Evolutionary conservation across 2,113 vertebrate genomes (phyloP).

Genomic region (Chionis minor): DNA sequence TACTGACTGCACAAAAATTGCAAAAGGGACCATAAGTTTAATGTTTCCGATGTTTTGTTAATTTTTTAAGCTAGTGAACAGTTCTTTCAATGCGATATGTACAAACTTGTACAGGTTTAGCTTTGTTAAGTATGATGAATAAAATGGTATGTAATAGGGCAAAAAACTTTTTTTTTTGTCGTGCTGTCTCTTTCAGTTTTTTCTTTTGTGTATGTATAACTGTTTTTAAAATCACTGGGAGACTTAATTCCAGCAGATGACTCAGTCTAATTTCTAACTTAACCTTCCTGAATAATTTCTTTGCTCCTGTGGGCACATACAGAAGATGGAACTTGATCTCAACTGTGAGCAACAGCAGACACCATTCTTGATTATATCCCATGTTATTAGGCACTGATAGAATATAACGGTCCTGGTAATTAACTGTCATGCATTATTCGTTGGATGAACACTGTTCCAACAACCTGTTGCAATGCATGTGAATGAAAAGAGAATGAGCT

Average conservation of each 20-base stretch:
- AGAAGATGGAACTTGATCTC: neutral
- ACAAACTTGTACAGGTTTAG: constrained; percentile 22
- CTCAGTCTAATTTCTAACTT: neutral
- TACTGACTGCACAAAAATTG: neutral
- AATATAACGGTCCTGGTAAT: neutral
- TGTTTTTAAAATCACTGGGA: neutral
- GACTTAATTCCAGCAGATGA: neutral
- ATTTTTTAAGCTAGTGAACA: neutral
- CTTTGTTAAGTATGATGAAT: constrained; percentile 13
- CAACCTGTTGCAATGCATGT: neutral
- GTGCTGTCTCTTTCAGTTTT: neutral
- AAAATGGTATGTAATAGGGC: constrained; percentile 11
- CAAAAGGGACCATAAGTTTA: neutral
- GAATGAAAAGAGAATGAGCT: neutral
- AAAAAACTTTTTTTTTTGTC: neutral
- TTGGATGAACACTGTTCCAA: neutral
- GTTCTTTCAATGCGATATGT: neutral
- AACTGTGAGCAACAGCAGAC: neutral
- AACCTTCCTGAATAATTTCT: neutral
- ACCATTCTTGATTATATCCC: neutral
- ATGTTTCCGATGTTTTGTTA: neutral
- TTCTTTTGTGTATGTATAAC: neutral
- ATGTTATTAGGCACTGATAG: neutral
- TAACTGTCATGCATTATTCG: neutral
- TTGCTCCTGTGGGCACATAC: neutral